Base-by-base conservation (phyloP, 2,797 vertebrate genomes). In the Urophycis tenuis region DNA sequence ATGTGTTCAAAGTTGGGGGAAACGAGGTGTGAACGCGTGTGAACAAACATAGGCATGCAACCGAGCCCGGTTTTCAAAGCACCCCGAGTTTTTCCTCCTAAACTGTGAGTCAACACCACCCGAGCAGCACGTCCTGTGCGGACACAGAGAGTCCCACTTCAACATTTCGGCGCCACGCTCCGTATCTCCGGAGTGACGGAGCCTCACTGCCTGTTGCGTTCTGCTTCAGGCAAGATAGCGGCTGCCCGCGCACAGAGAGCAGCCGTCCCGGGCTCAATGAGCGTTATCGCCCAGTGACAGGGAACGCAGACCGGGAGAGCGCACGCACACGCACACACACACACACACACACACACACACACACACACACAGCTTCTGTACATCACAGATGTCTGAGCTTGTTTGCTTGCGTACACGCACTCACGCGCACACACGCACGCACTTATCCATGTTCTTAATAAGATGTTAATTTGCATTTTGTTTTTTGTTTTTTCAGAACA, bases 211-310 rank as follows among this genome's bases (percentile, higher is more conserved):
- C 36, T 10, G 3, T 39, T 49, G 41, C 15, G 60, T 67, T 53
- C 60, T 29, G 60, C 60, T 29, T 49, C 60, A 12, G 60, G 71
- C 75, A 81, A 81, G 77, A 80, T 76, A 73, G 72, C 19, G 75
- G 36, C 29, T 73, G 41, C 9, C 29, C 30, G 39, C 69, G 71
- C 35, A 32, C 41, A 31, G 49, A 53, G 73, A 73, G 41, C 32
- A 4, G 64, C 31, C 25, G 35, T 72, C 71, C 79, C 78, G 75
- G 74, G 31, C 71, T 74, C 64, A 71, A 60, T 34, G 75, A 34
- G 70, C 49, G 45, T 76, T 78, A 81, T 71, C 67, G 77, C 33
- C 72, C n/a, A 39, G 60, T 5, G 3, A 49, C 60, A 72, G 60
- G 60, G 14, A 64, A 34, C 60, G 67, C 60, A 53, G 4, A 15